A percentile compares a stretch with the other conserved stretches of the same genome.
Conservation (phyloP, 2,888 invertebrate species). For the Pollenia amentaria region DNA sequence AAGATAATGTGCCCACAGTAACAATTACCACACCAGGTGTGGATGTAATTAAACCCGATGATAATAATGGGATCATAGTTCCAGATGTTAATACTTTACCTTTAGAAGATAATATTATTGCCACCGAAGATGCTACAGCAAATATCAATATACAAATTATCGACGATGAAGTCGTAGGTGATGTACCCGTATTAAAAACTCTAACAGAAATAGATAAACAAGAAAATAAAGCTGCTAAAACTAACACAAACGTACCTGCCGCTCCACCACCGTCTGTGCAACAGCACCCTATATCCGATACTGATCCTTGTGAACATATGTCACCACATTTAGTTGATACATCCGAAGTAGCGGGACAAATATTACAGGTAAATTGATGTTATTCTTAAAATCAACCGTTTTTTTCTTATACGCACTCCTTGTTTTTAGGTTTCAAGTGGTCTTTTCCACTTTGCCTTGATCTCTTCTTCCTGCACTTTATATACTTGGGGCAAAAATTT, state of each 20-base stretch:
- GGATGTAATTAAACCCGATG: constrained; percentile 6
- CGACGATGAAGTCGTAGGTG: constrained; percentile 54
- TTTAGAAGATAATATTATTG: constrained; percentile 70
- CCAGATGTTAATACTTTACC: constrained; percentile 74
- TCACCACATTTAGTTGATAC: constrained; percentile 88
- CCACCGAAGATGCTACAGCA: constrained; percentile 28
- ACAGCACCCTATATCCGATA: constrained; percentile 71
- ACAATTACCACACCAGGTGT: constrained; percentile 39
- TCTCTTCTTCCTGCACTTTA: constrained; percentile 89
- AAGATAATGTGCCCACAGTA: constrained; percentile 47
- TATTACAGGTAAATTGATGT: constrained; percentile 86
- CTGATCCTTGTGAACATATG: constrained; percentile 85
- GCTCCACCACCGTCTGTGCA: constrained; percentile 39
- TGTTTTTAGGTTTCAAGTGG: constrained; percentile 88
- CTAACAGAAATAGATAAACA: constrained; percentile 21
- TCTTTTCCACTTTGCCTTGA: constrained; percentile 92
- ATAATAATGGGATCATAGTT: constrained; percentile 28
- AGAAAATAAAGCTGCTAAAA: constrained; percentile 10
- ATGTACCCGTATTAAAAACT: constrained; percentile 58
- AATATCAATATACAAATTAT: constrained; percentile 61
- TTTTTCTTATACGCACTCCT: not conserved
- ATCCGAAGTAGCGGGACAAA: constrained; percentile 87
- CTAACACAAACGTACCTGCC: constrained; percentile 43
- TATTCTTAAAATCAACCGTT: no score
- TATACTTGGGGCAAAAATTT: constrained; percentile 95